Conservation (phyloP, 1,140 invertebrate genomes). For the Latrodectus geometricus region DNA sequence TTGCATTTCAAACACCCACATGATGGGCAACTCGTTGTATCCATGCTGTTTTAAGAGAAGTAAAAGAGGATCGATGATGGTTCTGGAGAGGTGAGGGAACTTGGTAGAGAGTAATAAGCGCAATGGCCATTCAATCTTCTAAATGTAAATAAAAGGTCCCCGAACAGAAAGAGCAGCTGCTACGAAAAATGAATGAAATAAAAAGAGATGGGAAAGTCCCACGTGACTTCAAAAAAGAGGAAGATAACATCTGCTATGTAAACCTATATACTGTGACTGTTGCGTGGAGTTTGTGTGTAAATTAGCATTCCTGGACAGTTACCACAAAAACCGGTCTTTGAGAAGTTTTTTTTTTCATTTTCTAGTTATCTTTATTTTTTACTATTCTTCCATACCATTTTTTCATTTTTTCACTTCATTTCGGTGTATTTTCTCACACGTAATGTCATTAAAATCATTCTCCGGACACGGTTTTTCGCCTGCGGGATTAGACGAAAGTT, state of each 20-base stretch:
- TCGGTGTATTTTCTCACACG: constrained; percentile 57
- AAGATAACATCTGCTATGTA: constrained; percentile 62
- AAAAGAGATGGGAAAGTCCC: constrained; percentile 51
- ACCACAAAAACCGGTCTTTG: constrained; percentile 53
- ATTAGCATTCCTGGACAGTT: constrained; percentile 62
- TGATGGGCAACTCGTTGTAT: too few species aligned
- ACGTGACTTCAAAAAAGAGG: constrained; percentile 55
- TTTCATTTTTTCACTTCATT: constrained; percentile 54
- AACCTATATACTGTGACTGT: constrained; percentile 60
- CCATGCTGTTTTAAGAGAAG: not conserved
- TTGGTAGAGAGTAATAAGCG: constrained; percentile 32
- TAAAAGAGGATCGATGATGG: too few species aligned
- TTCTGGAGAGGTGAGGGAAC: not conserved
- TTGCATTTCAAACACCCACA: too few species aligned
- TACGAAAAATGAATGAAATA: not conserved
- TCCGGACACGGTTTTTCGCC: constrained; percentile 40
- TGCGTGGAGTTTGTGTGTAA: constrained; percentile 61
- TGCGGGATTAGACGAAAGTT: constrained; percentile 34
- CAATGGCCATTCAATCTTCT: constrained; percentile 41
- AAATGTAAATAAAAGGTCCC: constrained; percentile 60
- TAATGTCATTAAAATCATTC: constrained; percentile 60
- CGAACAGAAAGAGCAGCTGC: constrained; percentile 48
- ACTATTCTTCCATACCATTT: constrained; percentile 30
- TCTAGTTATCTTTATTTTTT: constrained; percentile 39
- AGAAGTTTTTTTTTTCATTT: constrained; percentile 20